These are phyloP conservation scores for Pyrgilauda ruficollis DNA, from an alignment of 2,113 vertebrate species.

Conservation along the genomic window DNA sequence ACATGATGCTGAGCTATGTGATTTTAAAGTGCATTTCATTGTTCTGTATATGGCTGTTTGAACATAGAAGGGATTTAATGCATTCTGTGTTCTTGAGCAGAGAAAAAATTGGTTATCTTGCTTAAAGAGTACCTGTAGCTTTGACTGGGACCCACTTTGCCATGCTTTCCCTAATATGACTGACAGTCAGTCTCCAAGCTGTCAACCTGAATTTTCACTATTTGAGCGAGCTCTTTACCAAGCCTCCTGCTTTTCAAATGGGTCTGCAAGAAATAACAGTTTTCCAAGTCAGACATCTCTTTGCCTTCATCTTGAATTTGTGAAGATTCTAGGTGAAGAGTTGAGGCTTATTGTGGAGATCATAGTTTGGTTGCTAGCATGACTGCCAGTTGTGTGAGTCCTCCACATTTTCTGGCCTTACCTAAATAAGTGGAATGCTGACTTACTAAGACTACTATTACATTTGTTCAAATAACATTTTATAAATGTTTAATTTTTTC, in stretches of 20 bases:
- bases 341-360: neutral
- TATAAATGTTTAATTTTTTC: neutral
- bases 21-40: neutral
- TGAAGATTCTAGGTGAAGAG: neutral
- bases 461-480: neutral
- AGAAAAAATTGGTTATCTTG: neutral
- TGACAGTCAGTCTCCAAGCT: neutral
- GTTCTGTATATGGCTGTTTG: neutral
- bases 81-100: neutral
- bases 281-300: neutral
- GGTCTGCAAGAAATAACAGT: neutral
- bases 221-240: neutral
- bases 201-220: neutral
- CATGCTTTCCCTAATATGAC: neutral
- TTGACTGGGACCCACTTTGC: neutral
- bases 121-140: neutral
- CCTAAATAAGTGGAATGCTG: neutral
- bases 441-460: neutral
- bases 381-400: neutral
- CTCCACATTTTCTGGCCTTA: neutral
- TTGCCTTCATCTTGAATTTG: neutral
- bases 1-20: neutral
- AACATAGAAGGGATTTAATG: neutral
- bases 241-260: neutral
- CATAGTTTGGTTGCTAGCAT: neutral